Evolutionary conservation across 2,888 invertebrate species (phyloP).

Genomic region (Scelioninae gen. 2): DNA sequence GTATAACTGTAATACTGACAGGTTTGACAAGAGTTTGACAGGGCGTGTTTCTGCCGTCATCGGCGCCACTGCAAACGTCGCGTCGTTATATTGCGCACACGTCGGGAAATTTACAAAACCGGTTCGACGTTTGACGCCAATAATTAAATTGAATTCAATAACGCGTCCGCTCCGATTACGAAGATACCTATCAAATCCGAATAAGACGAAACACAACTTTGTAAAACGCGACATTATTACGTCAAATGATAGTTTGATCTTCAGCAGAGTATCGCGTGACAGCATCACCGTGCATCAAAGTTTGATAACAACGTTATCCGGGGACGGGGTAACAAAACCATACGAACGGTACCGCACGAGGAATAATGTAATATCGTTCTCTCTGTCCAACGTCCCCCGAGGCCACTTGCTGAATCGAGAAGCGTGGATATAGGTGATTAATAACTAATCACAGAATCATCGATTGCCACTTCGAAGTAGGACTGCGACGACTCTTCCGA

Average conservation of each 20-base stretch:
- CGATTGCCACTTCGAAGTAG: slow-evolving; percentile 55
- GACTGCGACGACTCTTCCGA: slow-evolving; percentile 22
- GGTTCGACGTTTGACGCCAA: too few species aligned
- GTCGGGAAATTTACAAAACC: too few species aligned
- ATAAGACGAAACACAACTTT: slow-evolving; percentile 47
- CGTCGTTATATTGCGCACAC: too few species aligned
- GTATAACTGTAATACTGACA: too few species aligned
- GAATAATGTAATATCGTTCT: slow-evolving; percentile 58
- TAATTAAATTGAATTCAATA: too few species aligned
- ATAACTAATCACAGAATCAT: slow-evolving; percentile 58
- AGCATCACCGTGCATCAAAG: slow-evolving; percentile 50
- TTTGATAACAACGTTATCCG: slow-evolving; percentile 56
- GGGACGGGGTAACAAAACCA: slow-evolving; percentile 55
- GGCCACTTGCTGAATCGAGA: slow-evolving; percentile 55
- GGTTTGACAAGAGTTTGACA: too few species aligned
- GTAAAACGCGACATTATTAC: slow-evolving; percentile 53
- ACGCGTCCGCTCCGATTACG: slow-evolving; percentile 36
- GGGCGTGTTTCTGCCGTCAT: too few species aligned
- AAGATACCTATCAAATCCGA: slow-evolving; percentile 48
- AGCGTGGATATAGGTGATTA: slow-evolving; percentile 58
- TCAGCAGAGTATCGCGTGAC: slow-evolving; percentile 47
- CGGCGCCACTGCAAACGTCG: too few species aligned
- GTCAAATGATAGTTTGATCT: slow-evolving; percentile 50
- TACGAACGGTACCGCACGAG: slow-evolving; percentile 53
- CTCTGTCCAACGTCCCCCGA: slow-evolving; percentile 53